phyloP scores from a whole-genome alignment of 2,888 invertebrate species.

The Spatulosminthurus flaviceps region DNA sequence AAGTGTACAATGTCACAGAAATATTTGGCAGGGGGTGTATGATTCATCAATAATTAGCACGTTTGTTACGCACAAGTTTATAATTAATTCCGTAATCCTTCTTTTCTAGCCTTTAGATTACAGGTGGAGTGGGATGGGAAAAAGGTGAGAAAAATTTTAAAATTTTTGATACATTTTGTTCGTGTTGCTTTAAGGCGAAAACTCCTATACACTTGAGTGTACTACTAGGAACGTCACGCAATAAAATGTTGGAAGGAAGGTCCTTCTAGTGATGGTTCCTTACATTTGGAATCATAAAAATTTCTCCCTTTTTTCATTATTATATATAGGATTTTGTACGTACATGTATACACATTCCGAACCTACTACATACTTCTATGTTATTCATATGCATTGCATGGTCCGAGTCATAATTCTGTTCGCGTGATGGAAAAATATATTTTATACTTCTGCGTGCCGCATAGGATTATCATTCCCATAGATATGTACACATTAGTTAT shows the following conservation, averaged over 20 bases:
- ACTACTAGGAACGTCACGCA: background rate
- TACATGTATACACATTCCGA: background rate
- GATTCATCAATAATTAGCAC: constrained; percentile 18
- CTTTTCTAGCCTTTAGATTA: background rate
- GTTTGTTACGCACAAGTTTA: constrained; percentile 8
- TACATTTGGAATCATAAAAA: background rate
- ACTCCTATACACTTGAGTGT: background rate
- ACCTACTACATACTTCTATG: background rate
- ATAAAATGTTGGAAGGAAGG: background rate
- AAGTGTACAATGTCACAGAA: background rate
- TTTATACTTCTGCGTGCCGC: background rate
- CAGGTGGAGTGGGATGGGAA: background rate
- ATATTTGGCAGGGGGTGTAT: background rate
- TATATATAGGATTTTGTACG: background rate
- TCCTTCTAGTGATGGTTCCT: background rate
- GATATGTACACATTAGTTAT: background rate
- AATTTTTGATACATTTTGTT: constrained; percentile 10
- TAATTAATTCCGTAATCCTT: background rate
- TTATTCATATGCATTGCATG: too few species aligned
- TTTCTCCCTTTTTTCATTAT: background rate
- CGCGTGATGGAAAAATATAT: background rate
- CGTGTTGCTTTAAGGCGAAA: background rate
- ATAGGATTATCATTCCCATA: background rate
- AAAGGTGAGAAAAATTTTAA: constrained; percentile 2
- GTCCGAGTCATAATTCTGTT: background rate